A percentile compares a stretch with the other conserved stretches of the same genome.
These are phyloP conservation scores for Cirrhinus mrigala DNA, from an alignment of 2,797 vertebrate species.

Conservation along the genomic window DNA sequence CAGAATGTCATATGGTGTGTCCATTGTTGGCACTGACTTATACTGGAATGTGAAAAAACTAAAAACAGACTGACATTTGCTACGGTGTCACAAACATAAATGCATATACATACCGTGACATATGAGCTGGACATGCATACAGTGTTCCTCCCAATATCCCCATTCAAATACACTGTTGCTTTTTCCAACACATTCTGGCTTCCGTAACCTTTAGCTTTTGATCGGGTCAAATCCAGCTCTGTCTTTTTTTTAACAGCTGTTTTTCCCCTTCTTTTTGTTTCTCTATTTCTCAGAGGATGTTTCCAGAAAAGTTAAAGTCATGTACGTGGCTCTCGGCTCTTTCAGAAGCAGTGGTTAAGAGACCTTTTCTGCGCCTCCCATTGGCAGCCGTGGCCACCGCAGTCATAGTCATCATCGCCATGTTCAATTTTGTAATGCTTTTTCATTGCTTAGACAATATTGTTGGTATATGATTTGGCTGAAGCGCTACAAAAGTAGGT, in stretches of 20 bases:
- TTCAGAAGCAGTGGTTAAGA: conserved; percentile 87
- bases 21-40: conserved; percentile 34
- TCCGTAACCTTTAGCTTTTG: conserved; percentile 6
- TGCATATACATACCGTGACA: conserved; percentile 1
- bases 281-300: conserved; percentile 77
- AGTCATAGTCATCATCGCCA: conserved; percentile 84
- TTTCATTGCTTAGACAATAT: neutral
- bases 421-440: conserved; percentile 87
- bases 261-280: neutral
- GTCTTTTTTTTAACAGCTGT: neutral
- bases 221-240: neutral
- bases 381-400: conserved; percentile 83
- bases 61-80: conserved; percentile 63
- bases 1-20: conserved; percentile 45
- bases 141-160: neutral
- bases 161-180: neutral
- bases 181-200: neutral
- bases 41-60: conserved; percentile 49
- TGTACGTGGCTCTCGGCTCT: conserved; percentile 79
- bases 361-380: conserved; percentile 85
- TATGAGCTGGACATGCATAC: neutral
- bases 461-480: neutral
- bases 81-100: conserved; percentile 17
- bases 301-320: conserved; percentile 78
- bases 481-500: neutral